Evolutionary conservation across 2,113 vertebrate genomes (phyloP).

Genomic region (Dendrocopos noguchii): DNA sequence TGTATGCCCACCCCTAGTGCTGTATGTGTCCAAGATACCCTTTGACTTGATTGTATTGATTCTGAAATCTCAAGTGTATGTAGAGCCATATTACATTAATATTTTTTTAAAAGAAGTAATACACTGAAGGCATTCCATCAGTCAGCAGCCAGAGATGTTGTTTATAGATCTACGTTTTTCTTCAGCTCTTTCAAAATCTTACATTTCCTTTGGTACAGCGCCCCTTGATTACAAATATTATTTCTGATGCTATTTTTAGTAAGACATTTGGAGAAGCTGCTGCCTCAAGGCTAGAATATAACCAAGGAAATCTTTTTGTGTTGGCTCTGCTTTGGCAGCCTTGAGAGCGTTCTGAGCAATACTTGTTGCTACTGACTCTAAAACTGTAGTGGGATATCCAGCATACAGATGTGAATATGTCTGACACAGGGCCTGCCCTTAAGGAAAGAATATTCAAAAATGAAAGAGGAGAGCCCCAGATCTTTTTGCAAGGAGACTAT

Average conservation of each 20-base stretch:
- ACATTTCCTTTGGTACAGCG: constrained; percentile 7
- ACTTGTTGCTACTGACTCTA: constrained; percentile 19
- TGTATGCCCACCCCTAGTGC: not conserved
- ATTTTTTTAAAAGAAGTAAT: not conserved
- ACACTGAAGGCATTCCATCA: not conserved
- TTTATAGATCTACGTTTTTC: not conserved
- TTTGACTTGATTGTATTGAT: not conserved
- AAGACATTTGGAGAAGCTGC: constrained; percentile 14
- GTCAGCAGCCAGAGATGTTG: not conserved
- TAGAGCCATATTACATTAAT: not conserved
- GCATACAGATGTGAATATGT: not conserved
- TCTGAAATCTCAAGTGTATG: not conserved
- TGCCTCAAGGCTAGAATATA: constrained; percentile 25
- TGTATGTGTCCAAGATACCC: not conserved
- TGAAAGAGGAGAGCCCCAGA: not conserved
- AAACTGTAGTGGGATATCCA: not conserved
- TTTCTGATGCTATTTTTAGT: constrained; percentile 44
- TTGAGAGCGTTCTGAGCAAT: constrained; percentile 25
- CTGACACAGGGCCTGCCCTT: not conserved
- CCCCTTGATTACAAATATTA: not conserved
- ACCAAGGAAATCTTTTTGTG: constrained; percentile 9
- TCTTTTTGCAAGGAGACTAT: not conserved
- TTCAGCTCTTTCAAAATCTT: constrained; percentile 12
- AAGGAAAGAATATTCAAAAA: not conserved
- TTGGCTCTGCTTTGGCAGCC: not conserved